Conservation (phyloP, 2,113 vertebrate genomes). For the Anseranas semipalmata region DNA sequence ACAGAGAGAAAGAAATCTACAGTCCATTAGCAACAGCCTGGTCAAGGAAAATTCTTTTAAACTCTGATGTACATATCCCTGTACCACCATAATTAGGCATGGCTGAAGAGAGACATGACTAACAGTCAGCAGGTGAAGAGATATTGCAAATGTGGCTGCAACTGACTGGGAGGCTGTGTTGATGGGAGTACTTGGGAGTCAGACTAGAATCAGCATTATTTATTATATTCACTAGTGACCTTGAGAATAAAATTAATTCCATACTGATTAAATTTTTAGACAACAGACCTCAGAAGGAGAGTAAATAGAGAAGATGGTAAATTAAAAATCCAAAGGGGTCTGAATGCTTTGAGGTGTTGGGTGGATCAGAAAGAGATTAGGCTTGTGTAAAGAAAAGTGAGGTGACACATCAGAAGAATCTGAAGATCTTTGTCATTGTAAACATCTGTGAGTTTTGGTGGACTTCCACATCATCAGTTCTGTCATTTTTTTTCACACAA, state of each 20-base stretch:
- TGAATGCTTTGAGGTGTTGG: background rate
- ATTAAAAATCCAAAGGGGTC: constrained; percentile 9
- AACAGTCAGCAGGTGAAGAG: background rate
- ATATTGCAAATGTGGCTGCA: background rate
- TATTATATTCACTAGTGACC: constrained; percentile 14
- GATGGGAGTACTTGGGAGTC: background rate
- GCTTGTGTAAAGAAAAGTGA: background rate
- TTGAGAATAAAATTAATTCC: constrained; percentile 31
- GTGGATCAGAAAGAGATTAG: background rate
- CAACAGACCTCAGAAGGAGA: background rate
- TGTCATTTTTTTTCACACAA: background rate
- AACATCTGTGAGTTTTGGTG: background rate
- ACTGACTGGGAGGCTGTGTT: background rate
- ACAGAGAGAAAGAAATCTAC: background rate
- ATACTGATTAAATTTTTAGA: constrained; percentile 21
- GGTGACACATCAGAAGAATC: background rate
- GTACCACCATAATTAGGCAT: background rate
- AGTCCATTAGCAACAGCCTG: background rate
- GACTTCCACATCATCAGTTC: background rate
- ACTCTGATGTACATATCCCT: background rate
- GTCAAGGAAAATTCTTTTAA: background rate
- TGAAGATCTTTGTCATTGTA: background rate
- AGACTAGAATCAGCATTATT: constrained; percentile 24
- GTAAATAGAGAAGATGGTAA: constrained; percentile 18
- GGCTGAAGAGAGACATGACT: background rate